Evolutionary conservation across 2,888 invertebrate genomes (phyloP), one percentile per base, ranked within the genome.

Genomic region (Dryomyza anilis): DNA sequence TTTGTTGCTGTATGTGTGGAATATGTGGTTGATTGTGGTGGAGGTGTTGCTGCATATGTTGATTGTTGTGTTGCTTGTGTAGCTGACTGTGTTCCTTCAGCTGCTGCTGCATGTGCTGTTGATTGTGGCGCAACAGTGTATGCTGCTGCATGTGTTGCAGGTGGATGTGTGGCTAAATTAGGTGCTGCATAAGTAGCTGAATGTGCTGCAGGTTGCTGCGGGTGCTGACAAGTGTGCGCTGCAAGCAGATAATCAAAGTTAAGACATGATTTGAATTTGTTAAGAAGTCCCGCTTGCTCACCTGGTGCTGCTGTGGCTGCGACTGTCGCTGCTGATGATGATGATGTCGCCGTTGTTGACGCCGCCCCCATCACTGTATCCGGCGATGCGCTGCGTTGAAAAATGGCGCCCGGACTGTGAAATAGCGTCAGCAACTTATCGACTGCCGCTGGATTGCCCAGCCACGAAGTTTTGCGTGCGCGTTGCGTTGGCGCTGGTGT

Each of bases 401-500:
- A 89, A 58, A 89, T 79, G 71, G 85, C 86, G 57, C 85, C 85
- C 0, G 89, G 88, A 76, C 88, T 87, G 69, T 89, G 88, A 76
- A 91, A 90, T 2, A 90, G 73, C 27, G 88, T 89, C 0, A 90
- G 75, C 2, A 91, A 78, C 74, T 88, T 89, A 68, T 90, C 90
- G 58, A 90, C 82, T 74, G 89, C 87, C 7, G 88, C 86, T 0
- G 88, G 87, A 73, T 86, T 86, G 3, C 86, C 85, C 14, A 88
- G 87, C 87, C 87, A 88, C 0, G 88, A 88, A 46, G 88, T 85
- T 80, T 89, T 89, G 16, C 89, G 83, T 74, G 85, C 85, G 16
- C 86, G 75, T 25, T 70, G 70, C 81, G 72, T 84, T 84, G 56
- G 3, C 19, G 61, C 48, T 70, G 69, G 30, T 69, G 63, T 12